A percentile compares a stretch with the other conserved stretches of the same genome.
Evolutionary conservation across 2,888 invertebrate species (phyloP).

Genomic region (Pseudanteris insignis): DNA sequence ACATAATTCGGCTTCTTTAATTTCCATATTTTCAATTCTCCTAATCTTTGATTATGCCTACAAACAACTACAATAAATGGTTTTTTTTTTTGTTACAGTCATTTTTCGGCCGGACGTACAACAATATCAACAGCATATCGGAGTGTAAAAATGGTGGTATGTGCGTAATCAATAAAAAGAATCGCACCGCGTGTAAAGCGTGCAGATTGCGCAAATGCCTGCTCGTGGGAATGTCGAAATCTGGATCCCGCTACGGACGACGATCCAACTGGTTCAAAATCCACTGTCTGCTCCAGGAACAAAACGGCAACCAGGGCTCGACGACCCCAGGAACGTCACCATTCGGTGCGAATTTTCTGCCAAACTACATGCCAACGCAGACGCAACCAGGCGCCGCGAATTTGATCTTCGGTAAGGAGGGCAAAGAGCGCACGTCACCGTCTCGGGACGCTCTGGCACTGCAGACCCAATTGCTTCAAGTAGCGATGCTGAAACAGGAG

Average conservation of each 20-base stretch:
- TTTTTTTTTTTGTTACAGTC: slow-evolving; percentile 76
- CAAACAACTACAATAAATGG: too few species aligned
- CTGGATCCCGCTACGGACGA: slow-evolving; percentile 87
- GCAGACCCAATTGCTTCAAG: slow-evolving; percentile 58
- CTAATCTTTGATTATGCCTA: too few species aligned
- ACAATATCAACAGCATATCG: slow-evolving; percentile 88
- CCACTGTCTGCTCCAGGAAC: slow-evolving; percentile 76
- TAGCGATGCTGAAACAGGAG: slow-evolving; percentile 62
- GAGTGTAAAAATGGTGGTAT: slow-evolving; percentile 93
- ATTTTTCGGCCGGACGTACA: slow-evolving; percentile 91
- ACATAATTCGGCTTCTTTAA: slow-evolving; percentile 47
- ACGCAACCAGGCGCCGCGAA: slow-evolving; percentile 51
- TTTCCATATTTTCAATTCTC: too few species aligned
- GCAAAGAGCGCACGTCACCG: slow-evolving; percentile 45
- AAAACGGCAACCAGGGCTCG: slow-evolving; percentile 52
- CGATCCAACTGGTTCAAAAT: slow-evolving; percentile 95
- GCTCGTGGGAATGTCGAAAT: slow-evolving; percentile 92
- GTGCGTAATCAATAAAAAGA: slow-evolving; percentile 92
- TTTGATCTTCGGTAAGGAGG: slow-evolving; percentile 19
- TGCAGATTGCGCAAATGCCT: slow-evolving; percentile 88
- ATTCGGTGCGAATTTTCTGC: slow-evolving; percentile 28
- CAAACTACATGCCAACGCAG: slow-evolving; percentile 56
- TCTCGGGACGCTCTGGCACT: slow-evolving; percentile 55
- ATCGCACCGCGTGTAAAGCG: slow-evolving; percentile 90
- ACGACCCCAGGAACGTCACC: slow-evolving; percentile 45